phyloP scores from a whole-genome alignment of 2,797 vertebrate genomes.

The Falco concolor region DNA sequence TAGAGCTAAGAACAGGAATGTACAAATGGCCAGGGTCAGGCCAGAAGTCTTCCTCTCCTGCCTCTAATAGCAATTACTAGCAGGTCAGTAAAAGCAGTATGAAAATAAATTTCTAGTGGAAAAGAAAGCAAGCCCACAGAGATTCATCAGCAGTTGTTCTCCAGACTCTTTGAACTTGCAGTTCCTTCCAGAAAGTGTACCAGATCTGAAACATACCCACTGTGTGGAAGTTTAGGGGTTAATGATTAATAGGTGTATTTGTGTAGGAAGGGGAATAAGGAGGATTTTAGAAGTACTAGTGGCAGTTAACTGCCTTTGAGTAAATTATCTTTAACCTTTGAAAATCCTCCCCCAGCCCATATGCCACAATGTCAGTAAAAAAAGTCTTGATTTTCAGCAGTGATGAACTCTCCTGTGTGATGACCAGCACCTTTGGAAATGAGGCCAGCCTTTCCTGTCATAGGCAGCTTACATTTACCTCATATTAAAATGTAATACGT shows the following conservation, averaged over 20 bases:
- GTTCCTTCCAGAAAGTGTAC: background rate
- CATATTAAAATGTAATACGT: background rate
- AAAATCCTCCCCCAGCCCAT: background rate
- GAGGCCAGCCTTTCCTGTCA: background rate
- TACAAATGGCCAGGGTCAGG: background rate
- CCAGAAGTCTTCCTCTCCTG: background rate
- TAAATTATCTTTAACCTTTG: background rate
- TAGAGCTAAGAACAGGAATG: background rate
- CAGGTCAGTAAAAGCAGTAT: background rate
- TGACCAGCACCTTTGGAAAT: background rate
- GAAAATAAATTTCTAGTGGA: background rate
- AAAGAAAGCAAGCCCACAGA: background rate
- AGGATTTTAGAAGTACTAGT: background rate
- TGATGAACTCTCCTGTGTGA: background rate
- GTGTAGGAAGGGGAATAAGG: background rate
- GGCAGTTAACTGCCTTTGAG: background rate
- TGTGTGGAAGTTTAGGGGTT: background rate
- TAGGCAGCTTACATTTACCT: background rate
- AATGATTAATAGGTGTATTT: background rate
- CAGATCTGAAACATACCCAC: accelerated
- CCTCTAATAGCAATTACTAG: background rate
- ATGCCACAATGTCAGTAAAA: background rate
- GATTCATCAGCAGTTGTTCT: background rate
- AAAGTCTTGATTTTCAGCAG: background rate
- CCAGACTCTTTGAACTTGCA: background rate